Percentiles rank a stretch among this genome's conserved stretches.
Conservation (phyloP, 2,888 invertebrate species). For the Plutella xylostella region DNA sequence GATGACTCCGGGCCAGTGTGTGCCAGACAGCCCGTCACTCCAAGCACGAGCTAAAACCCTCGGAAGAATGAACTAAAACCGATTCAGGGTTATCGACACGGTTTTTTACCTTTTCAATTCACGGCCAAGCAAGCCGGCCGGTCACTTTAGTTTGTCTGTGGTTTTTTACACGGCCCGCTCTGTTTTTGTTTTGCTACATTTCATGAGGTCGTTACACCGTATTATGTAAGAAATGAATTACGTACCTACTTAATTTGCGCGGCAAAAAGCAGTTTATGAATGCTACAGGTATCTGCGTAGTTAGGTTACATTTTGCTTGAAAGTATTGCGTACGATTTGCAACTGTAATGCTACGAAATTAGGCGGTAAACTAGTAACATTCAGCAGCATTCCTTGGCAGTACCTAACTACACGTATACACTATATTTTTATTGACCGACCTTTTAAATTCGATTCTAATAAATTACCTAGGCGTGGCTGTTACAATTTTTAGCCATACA, state of each 20-base stretch:
- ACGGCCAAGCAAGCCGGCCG: too few species aligned
- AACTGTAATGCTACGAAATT: too few species aligned
- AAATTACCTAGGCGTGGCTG: not conserved
- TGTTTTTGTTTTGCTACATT: conserved; percentile 3
- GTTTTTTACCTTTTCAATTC: conserved; percentile 5
- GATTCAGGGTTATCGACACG: too few species aligned
- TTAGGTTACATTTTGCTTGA: too few species aligned
- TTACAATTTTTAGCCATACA: not conserved
- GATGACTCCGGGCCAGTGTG: not conserved
- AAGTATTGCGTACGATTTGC: too few species aligned
- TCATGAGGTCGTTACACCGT: not conserved
- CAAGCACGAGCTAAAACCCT: conserved; percentile 15
- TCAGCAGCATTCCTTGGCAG: too few species aligned
- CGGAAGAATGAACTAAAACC: too few species aligned
- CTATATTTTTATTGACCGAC: not conserved
- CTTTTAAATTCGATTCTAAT: not conserved
- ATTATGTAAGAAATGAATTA: not conserved
- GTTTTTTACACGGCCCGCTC: not conserved
- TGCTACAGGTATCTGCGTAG: too few species aligned
- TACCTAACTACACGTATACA: too few species aligned
- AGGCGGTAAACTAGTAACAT: too few species aligned
- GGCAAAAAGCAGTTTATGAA: not conserved
- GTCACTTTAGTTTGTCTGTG: not conserved
- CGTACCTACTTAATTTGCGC: too few species aligned
- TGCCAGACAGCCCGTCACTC: not conserved